Base-by-base conservation (phyloP, 2,797 vertebrate genomes). In the Leucoraja ocellata region DNA sequence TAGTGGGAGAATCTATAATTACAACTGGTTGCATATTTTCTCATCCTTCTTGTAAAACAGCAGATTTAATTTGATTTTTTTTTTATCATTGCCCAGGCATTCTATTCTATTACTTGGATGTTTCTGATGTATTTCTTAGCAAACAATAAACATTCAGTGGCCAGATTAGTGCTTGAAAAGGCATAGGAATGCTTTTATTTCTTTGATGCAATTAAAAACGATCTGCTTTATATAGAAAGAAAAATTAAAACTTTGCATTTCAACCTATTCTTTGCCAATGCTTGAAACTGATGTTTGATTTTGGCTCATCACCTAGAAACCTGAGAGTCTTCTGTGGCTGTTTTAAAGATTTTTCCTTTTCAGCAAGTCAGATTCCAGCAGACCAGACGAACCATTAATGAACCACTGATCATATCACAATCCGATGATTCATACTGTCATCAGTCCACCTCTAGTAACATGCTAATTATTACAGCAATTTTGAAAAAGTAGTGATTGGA, bases 1-100 rank as follows among this genome's bases (percentile, higher is more conserved):
- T 92, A 92, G 73, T 92, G 71, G 65, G 90, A 92, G 90, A 92
- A 92, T 5, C 90, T 92, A 92, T 92, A 92, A 92, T 92, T 92
- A 92, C 73, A 92, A 76, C 90, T 92, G 39, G 90, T 92, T 92
- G 68, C 39, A 92, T 88, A 65, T 88, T 88, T 88, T 88, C 84
- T 92, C 90, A 92, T 92, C 36, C 46, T 74, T 76, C 90, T 76
- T 91, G 36, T 71, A 74, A 92, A 76, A 92, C 68, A 76, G 39
- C 68, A 73, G 65, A 46, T 92, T 46, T 73, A 74, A 91, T 73
- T 91, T 91, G 65, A 91, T 91, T n/a, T 92, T 88, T 88, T 54
- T 92, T 88, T 92, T 92, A 46, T 74, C 39, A 76, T 39, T 54
- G 71, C 61, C 18, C n/a, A 88, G 61, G 14, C 61, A 68, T 32